A percentile compares a stretch with the other conserved stretches of the same genome.
phyloP scores from a whole-genome alignment of 2,888 invertebrate genomes.

The Tyria jacobaeae region DNA sequence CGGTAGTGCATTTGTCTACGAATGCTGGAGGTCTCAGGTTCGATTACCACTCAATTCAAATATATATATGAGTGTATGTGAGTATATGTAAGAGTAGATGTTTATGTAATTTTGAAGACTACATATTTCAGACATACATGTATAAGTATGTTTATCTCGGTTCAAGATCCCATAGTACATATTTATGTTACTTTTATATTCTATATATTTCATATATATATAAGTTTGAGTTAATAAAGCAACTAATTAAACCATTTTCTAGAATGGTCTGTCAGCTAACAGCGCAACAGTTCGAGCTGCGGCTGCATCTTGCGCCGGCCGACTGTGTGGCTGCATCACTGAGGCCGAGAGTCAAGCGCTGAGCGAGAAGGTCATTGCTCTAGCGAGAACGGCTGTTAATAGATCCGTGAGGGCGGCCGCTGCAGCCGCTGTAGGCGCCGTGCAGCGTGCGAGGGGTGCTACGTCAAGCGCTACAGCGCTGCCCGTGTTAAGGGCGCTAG shows the following conservation, averaged over 20 bases:
- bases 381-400: conserved; percentile 65
- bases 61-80: too few relatives aligned
- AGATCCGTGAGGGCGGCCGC: conserved; percentile 70
- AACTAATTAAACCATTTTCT: conserved; percentile 36
- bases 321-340: conserved; percentile 87
- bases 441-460: conserved; percentile 98
- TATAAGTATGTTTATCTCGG: too few relatives aligned
- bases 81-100: too few relatives aligned
- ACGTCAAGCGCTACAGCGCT: conserved; percentile 98
- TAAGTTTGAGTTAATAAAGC: background rate
- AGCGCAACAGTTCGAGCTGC: conserved; percentile 95
- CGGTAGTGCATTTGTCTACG: background rate
- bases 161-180: too few relatives aligned
- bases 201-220: too few relatives aligned
- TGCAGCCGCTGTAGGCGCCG: conserved; percentile 95
- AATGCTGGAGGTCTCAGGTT: background rate
- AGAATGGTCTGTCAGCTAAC: conserved; percentile 90
- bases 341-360: conserved; percentile 75
- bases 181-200: background rate
- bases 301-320: conserved; percentile 97
- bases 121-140: too few relatives aligned
- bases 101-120: too few relatives aligned
- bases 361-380: conserved; percentile 67
- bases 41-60: background rate
- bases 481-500: conserved; percentile 96